Conservation (phyloP, 2,888 invertebrate genomes). For the Scaptomyza caliginosa region DNA sequence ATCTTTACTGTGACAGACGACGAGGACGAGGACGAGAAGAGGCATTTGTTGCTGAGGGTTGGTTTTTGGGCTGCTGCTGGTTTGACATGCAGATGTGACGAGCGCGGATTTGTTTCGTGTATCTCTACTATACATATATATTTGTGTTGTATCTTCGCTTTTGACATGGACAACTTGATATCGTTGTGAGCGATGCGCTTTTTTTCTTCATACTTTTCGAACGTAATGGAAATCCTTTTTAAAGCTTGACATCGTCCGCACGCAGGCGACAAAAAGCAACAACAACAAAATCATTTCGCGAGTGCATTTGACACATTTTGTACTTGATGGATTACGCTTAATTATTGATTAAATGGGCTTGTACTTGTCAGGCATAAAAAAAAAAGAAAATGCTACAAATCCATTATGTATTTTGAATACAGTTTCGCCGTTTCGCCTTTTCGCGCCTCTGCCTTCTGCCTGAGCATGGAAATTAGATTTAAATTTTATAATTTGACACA, state of each 20-base stretch:
- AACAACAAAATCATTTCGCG: conserved; percentile 57
- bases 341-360: conserved; percentile 82
- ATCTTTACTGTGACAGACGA: conserved; percentile 64
- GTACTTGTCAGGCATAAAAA: conserved; percentile 68
- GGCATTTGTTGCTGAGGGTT: conserved; percentile 49
- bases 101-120: conserved; percentile 75
- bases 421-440: too few species aligned
- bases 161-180: conserved; percentile 68
- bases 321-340: conserved; percentile 84
- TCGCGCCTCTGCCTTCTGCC: too few species aligned
- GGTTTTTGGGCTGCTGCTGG: conserved; percentile 62
- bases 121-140: conserved; percentile 38
- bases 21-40: conserved; percentile 10
- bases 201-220: background rate
- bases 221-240: conserved; percentile 54
- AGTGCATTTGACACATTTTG: conserved; percentile 84
- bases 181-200: conserved; percentile 63
- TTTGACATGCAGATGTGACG: conserved; percentile 80
- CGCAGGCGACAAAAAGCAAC: background rate
- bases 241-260: conserved; percentile 33
- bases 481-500: conserved; percentile 71
- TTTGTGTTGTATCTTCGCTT: conserved; percentile 14
- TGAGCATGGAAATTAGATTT: conserved; percentile 65
- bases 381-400: conserved; percentile 61
- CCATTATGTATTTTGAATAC: conserved; percentile 71